Conservation (phyloP, 1,140 invertebrate species). For the Lerema accius region DNA sequence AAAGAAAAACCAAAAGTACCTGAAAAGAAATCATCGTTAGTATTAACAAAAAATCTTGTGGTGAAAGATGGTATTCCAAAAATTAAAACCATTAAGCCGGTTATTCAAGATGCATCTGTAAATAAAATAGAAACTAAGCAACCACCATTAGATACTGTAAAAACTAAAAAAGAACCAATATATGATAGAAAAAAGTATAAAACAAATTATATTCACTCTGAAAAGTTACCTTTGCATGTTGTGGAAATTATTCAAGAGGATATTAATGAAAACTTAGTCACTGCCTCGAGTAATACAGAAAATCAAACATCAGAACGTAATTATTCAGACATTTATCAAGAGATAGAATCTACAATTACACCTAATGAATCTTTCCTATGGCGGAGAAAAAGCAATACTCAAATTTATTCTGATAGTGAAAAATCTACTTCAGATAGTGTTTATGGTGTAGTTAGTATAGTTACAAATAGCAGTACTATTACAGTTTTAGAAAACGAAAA, state of each 20-base stretch:
- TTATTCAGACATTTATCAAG: constrained; percentile 50
- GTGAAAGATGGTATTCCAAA: constrained; percentile 78
- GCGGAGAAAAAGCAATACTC: constrained; percentile 70
- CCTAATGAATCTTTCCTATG: constrained; percentile 81
- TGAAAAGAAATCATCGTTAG: constrained; percentile 78
- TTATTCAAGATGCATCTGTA: constrained; percentile 38
- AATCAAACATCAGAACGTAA: constrained; percentile 16
- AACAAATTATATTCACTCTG: constrained; percentile 74
- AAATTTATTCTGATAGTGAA: constrained; percentile 69
- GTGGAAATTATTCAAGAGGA: constrained; percentile 79
- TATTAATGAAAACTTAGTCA: constrained; percentile 44
- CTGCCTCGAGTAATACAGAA: constrained; percentile 9
- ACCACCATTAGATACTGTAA: constrained; percentile 43
- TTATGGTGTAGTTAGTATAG: constrained; percentile 63
- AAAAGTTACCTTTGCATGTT: constrained; percentile 68
- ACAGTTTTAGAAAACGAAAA: constrained; percentile 25
- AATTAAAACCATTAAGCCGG: constrained; percentile 72
- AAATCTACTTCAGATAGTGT: constrained; percentile 61
- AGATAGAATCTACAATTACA: constrained; percentile 65
- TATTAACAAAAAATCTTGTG: constrained; percentile 78
- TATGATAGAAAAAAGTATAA: constrained; percentile 75
- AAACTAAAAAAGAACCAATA: constrained; percentile 65
- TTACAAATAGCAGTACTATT: constrained; percentile 47
- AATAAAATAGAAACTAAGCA: constrained; percentile 41
- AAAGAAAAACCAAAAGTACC: constrained; percentile 81